Conservation (phyloP, 2,113 vertebrate species). For the Gulo gulo region DNA sequence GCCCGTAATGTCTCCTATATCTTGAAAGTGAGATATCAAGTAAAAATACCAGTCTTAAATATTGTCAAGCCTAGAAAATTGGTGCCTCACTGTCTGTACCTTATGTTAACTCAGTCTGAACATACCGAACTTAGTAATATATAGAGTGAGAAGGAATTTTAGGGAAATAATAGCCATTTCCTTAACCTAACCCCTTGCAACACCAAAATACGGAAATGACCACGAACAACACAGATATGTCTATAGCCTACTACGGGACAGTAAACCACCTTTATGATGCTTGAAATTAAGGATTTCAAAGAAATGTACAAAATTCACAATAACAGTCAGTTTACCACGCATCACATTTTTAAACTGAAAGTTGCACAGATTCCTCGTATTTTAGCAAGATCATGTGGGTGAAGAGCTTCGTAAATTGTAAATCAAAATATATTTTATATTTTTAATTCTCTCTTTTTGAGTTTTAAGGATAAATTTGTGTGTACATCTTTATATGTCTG, state of each 20-base stretch:
- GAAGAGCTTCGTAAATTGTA: background rate
- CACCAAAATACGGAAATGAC: background rate
- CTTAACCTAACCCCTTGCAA: background rate
- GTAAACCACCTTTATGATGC: background rate
- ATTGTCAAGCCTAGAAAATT: background rate
- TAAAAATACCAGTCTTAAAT: background rate
- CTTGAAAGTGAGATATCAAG: background rate
- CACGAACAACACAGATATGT: background rate
- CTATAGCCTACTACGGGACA: background rate
- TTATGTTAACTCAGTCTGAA: background rate
- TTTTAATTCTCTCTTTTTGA: background rate
- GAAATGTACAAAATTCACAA: background rate
- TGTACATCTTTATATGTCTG: background rate
- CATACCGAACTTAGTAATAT: background rate
- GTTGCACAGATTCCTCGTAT: background rate
- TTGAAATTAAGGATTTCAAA: background rate
- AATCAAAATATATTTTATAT: background rate
- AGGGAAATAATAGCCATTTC: background rate
- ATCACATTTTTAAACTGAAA: background rate
- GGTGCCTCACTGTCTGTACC: background rate
- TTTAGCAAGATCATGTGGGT: background rate
- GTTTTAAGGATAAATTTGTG: background rate
- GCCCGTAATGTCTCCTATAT: background rate
- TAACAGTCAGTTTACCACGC: background rate
- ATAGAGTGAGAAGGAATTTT: background rate